phyloP scores from a whole-genome alignment of 2,888 invertebrate genomes.

The Drosophila multiciliata region DNA sequence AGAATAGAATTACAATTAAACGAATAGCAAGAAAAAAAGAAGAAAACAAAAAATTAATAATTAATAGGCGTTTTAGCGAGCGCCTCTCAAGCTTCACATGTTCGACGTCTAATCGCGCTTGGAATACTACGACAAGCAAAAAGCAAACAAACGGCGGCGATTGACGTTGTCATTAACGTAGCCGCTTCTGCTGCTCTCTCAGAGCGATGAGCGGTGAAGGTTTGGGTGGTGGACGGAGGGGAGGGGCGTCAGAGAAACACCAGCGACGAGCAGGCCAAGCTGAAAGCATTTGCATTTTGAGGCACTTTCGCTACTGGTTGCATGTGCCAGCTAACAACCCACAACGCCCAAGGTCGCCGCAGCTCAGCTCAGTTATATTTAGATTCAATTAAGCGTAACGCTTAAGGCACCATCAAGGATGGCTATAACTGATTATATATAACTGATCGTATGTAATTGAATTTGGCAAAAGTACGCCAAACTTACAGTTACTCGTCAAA shows the following conservation, averaged over 20 bases:
- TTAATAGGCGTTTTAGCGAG: constrained; percentile 43
- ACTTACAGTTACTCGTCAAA: constrained; percentile 11
- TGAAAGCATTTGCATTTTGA: constrained; percentile 33
- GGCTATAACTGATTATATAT: constrained; percentile 13
- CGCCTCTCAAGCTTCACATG: constrained; percentile 80
- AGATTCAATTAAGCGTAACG: constrained; percentile 63
- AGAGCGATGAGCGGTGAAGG: not conserved
- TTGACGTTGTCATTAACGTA: constrained; percentile 62
- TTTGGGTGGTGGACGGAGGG: not conserved
- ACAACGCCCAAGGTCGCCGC: constrained; percentile 53
- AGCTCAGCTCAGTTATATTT: constrained; percentile 53
- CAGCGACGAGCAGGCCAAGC: constrained; percentile 20
- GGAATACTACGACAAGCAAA: constrained; percentile 76
- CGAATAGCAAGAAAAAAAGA: constrained; percentile 40
- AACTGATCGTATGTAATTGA: not conserved
- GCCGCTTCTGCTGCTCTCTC: constrained; percentile 21
- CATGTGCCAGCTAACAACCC: constrained; percentile 47
- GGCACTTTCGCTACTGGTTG: constrained; percentile 70
- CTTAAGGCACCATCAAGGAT: constrained; percentile 19
- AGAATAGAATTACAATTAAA: constrained; percentile 37
- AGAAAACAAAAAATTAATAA: constrained; percentile 40
- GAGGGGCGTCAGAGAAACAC: constrained; percentile 1
- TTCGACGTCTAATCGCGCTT: constrained; percentile 84
- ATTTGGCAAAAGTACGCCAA: not conserved
- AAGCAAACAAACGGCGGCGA: constrained; percentile 31